Percentiles rank a stretch among this genome's conserved stretches.
phyloP scores from a whole-genome alignment of 2,113 vertebrate genomes.

The Climacteris rufus region DNA sequence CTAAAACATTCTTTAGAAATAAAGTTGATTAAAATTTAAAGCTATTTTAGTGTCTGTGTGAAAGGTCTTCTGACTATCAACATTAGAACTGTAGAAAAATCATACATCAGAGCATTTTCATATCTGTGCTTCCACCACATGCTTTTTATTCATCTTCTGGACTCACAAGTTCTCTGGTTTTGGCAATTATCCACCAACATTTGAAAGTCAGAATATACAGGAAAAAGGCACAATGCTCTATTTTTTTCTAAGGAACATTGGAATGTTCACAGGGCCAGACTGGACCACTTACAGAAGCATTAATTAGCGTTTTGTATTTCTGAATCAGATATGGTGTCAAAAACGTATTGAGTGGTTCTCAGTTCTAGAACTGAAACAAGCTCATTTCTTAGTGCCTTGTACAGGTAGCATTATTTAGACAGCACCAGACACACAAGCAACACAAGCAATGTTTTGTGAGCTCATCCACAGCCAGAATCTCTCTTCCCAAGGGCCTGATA shows the following conservation, averaged over 20 bases:
- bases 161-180: background rate
- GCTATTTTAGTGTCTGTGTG: constrained; percentile 12
- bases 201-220: background rate
- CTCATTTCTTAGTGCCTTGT: background rate
- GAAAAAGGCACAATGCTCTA: background rate
- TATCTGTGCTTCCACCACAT: background rate
- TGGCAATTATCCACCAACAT: background rate
- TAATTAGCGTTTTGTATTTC: background rate
- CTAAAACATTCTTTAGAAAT: constrained; percentile 3
- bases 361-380: background rate
- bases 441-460: background rate
- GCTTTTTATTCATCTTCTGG: constrained; percentile 6
- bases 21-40: constrained; percentile 30
- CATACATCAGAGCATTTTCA: background rate
- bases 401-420: background rate
- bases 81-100: background rate
- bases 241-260: background rate
- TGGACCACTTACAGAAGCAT: background rate
- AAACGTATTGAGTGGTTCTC: background rate
- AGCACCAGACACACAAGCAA: background rate
- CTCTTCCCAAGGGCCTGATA: background rate
- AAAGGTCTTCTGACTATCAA: background rate
- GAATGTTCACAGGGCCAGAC: background rate
- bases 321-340: background rate
- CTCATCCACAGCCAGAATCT: background rate